Percentiles rank a stretch among this genome's conserved stretches.
These are phyloP conservation scores for Heliconius himera DNA, from an alignment of 1,140 invertebrate genomes.

Conservation along the genomic window DNA sequence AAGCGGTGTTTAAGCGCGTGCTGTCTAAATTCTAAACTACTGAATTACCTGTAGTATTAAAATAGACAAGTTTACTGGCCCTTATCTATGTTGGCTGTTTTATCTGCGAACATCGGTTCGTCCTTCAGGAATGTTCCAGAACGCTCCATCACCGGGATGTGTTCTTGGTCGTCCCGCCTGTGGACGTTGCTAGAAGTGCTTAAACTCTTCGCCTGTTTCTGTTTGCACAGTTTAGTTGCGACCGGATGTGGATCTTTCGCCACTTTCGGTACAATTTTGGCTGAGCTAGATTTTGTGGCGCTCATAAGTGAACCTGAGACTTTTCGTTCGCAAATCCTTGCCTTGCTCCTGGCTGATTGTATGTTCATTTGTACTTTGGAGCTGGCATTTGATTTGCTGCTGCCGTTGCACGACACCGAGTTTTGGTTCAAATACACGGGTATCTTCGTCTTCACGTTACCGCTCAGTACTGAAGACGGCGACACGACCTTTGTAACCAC, in stretches of 20 bases:
- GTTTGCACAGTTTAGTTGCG: conserved; percentile 9
- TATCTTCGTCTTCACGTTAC: conserved; percentile 60
- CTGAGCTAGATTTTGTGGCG: conserved; percentile 70
- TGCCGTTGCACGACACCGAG: conserved; percentile 20
- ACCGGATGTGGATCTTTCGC: conserved; percentile 22
- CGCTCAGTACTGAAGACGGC: conserved; percentile 35
- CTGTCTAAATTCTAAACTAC: conserved; percentile 9
- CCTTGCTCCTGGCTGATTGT: neutral
- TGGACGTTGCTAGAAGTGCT: conserved; percentile 5
- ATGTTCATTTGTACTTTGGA: neutral
- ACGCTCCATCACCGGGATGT: conserved; percentile 76
- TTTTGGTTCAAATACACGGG: conserved; percentile 54
- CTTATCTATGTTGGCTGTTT: conserved; percentile 53
- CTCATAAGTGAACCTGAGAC: conserved; percentile 61
- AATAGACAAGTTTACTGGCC: conserved; percentile 36
- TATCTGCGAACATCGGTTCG: conserved; percentile 77
- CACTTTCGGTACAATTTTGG: conserved; percentile 60
- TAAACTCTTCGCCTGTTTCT: conserved; percentile 24
- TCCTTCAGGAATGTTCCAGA: conserved; percentile 89
- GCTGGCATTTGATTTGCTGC: conserved; percentile 4
- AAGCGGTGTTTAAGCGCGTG: neutral
- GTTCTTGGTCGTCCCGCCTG: conserved; percentile 38
- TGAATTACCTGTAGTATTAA: conserved; percentile 17
- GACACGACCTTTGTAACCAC: conserved; percentile 40
- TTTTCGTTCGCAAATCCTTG: conserved; percentile 37